These are phyloP conservation scores for Pipa parva DNA, from an alignment of 2,113 vertebrate species.

Conservation along the genomic window DNA sequence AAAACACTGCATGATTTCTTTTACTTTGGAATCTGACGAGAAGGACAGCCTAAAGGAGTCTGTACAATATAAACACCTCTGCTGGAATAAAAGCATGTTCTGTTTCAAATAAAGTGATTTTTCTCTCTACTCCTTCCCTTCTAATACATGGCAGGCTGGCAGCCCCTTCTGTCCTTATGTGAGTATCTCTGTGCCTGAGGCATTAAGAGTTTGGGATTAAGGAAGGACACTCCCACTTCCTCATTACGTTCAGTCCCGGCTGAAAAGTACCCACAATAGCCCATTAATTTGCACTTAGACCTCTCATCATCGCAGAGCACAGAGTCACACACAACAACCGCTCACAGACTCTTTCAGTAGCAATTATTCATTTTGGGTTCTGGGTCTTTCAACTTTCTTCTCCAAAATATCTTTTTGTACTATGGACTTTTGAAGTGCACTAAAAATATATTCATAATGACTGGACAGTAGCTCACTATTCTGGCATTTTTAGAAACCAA, in stretches of 20 bases:
- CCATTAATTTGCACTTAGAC: neutral
- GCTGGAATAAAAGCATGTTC: neutral
- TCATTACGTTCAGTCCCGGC: neutral
- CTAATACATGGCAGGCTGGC: neutral
- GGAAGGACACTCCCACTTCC: conserved; percentile 6
- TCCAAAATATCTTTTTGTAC: too few relatives aligned
- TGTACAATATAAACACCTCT: neutral
- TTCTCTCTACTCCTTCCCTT: neutral
- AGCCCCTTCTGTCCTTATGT: neutral
- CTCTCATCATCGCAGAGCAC: neutral
- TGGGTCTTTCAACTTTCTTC: too few relatives aligned
- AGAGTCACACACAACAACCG: neutral
- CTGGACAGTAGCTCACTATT: too few relatives aligned
- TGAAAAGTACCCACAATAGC: conserved; percentile 11
- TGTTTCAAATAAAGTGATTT: too few relatives aligned
- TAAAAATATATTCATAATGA: too few relatives aligned
- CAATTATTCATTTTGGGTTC: too few relatives aligned
- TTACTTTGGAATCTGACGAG: neutral
- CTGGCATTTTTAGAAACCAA: too few relatives aligned
- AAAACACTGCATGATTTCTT: too few relatives aligned
- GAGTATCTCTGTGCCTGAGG: conserved; percentile 3
- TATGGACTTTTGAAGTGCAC: too few relatives aligned
- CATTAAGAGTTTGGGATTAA: neutral
- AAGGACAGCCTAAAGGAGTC: neutral
- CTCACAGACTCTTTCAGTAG: neutral